Evolutionary conservation across 2,797 vertebrate genomes (phyloP).

Genomic region (Bryconaethiops microstoma): DNA sequence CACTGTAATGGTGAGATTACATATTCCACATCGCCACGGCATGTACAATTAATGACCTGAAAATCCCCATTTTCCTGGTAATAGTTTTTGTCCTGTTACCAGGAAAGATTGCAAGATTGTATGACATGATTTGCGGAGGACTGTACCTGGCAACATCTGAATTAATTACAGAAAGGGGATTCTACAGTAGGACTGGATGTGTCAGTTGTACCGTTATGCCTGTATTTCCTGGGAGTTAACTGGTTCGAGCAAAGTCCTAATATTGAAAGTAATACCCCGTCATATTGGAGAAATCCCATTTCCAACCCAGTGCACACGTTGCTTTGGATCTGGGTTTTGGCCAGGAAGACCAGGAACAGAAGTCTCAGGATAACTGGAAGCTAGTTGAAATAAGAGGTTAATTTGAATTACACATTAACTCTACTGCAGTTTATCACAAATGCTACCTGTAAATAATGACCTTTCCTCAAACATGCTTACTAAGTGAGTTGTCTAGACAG

Average conservation of each 20-base stretch:
- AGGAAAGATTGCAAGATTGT: conserved; percentile 17
- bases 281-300: not conserved
- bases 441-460: not conserved
- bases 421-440: not conserved
- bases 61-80: conserved; percentile 26
- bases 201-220: not conserved
- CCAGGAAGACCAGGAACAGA: not conserved
- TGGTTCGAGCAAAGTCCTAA: conserved; percentile 19
- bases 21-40: conserved; percentile 25
- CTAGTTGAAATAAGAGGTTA: not conserved
- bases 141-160: conserved; percentile 23
- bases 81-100: conserved; percentile 17
- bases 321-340: not conserved
- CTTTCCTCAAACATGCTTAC: not conserved
- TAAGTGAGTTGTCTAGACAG: not conserved
- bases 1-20: conserved; percentile 36
- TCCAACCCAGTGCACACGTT: too few species aligned
- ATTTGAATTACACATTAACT: not conserved
- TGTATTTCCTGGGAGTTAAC: conserved; percentile 45
- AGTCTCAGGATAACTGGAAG: not conserved
- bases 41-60: conserved; percentile 4
- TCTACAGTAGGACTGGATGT: not conserved
- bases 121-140: conserved; percentile 35
- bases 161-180: conserved; percentile 18
- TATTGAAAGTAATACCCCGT: not conserved